These are phyloP conservation scores for Neoaliturus tenellus DNA, from an alignment of 2,888 invertebrate species.

Conservation along the genomic window DNA sequence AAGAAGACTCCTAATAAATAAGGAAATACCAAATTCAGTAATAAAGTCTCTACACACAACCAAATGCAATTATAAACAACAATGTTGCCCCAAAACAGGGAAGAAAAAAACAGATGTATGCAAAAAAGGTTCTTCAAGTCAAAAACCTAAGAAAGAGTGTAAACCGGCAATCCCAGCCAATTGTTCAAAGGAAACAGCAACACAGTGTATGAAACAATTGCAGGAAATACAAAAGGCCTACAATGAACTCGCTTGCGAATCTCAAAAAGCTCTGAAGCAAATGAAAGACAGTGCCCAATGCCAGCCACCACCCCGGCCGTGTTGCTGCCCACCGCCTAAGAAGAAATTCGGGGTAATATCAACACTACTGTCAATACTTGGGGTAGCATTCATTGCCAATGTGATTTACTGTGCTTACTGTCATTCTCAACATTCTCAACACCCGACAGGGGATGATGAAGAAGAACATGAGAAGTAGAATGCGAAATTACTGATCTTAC, in stretches of 20 bases:
- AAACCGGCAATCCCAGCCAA: background rate
- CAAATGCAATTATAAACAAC: background rate
- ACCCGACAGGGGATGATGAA: background rate
- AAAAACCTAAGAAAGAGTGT: background rate
- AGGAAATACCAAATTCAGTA: background rate
- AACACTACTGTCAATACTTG: background rate
- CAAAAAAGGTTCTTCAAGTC: background rate
- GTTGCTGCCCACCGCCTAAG: background rate
- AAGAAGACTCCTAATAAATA: background rate
- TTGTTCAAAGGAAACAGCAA: background rate
- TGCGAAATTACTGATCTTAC: background rate
- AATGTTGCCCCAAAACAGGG: background rate
- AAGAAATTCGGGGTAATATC: background rate
- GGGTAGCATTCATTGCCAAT: background rate
- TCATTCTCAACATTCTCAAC: background rate
- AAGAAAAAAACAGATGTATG: background rate
- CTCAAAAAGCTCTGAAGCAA: background rate
- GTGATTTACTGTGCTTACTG: background rate
- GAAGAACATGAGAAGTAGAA: background rate
- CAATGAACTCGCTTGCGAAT: background rate
- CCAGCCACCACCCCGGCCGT: background rate
- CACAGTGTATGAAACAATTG: background rate
- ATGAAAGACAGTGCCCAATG: background rate
- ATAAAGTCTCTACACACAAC: background rate
- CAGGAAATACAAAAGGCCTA: constrained; percentile 18